Evolutionary conservation across 2,888 invertebrate species (phyloP), one percentile per base, ranked within the genome.

Genomic region (Dromius quadrimaculatus): DNA sequence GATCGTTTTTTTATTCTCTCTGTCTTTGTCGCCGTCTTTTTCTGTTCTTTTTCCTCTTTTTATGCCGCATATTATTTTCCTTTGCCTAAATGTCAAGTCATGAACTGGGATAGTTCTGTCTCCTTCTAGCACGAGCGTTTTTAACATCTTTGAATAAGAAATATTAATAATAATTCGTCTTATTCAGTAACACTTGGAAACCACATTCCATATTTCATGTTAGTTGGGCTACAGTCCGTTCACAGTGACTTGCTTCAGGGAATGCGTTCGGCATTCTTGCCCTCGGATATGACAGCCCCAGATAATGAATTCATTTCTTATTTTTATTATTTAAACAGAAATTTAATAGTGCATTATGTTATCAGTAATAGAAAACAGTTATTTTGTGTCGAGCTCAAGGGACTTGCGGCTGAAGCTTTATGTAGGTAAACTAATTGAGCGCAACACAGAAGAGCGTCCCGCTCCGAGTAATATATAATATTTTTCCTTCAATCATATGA

Each of bases 121-220:
- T 68, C 45, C 19, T 22, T 68, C 57, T 32, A n/a, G 22, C 64
- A 20, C 22, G 50, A 32, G 45, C 32, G 23, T 68, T 68, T 65
- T 65, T 47, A 65, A 65, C 65, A 50, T 65, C 47, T 65, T 68
- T 68, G 68, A 68, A 68, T 68, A 68, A 68, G 68, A 68, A 68
- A 68, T 68, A 68, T 68, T 68, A 68, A 59, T 68, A 68, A 68
- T 68, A 68, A 68, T 68, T 68, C 68, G 68, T 68, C 68, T 68
- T 68, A 68, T 68, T 68, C 68, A 68, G 59, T 68, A 68, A 68
- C 68, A 68, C 68, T 68, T 32, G 34, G 28, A 57, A 43, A 59
- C 68, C 68, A 59, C 68, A 68, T 68, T 68, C 68, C 68, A 68
- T 68, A 68, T 59, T 68, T 68, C 68, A 59, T 68, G 65, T 19